These are phyloP conservation scores for Xiphophorus birchmanni DNA, from an alignment of 2,797 vertebrate genomes.

Conservation along the genomic window DNA sequence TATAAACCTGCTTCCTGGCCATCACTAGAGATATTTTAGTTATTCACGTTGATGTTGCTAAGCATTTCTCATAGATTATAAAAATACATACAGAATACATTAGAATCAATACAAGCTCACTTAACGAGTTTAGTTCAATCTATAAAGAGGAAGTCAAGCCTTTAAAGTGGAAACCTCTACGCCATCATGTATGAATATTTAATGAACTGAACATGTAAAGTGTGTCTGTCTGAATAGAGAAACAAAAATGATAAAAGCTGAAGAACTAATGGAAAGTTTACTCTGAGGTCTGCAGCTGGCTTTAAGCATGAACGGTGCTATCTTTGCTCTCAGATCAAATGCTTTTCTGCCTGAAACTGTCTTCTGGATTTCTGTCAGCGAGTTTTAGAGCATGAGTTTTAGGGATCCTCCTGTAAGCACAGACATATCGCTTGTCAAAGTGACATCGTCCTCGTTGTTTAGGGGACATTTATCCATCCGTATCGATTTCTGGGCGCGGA, in stretches of 20 bases:
- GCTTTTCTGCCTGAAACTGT: slow-evolving; percentile 26
- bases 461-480: slow-evolving; percentile 11
- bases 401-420: slow-evolving; percentile 21
- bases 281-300: slow-evolving; percentile 1
- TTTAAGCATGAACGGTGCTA: slow-evolving; percentile 1
- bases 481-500: background rate
- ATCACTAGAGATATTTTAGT: background rate
- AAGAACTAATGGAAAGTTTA: background rate
- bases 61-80: background rate
- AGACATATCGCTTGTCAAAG: slow-evolving; percentile 19
- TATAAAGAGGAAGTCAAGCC: background rate
- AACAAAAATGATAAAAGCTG: background rate
- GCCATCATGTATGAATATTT: background rate
- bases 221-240: no score
- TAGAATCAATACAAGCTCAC: background rate
- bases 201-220: background rate
- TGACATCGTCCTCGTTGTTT: slow-evolving; percentile 2
- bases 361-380: slow-evolving; percentile 29
- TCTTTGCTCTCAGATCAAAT: slow-evolving; percentile 11
- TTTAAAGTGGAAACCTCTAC: background rate
- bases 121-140: background rate
- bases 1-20: background rate
- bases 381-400: slow-evolving; percentile 39
- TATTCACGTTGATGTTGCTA: background rate
- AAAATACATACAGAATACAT: background rate